These are phyloP conservation scores for Calliopum simillimum DNA, from an alignment of 2,888 invertebrate species.

Conservation along the genomic window DNA sequence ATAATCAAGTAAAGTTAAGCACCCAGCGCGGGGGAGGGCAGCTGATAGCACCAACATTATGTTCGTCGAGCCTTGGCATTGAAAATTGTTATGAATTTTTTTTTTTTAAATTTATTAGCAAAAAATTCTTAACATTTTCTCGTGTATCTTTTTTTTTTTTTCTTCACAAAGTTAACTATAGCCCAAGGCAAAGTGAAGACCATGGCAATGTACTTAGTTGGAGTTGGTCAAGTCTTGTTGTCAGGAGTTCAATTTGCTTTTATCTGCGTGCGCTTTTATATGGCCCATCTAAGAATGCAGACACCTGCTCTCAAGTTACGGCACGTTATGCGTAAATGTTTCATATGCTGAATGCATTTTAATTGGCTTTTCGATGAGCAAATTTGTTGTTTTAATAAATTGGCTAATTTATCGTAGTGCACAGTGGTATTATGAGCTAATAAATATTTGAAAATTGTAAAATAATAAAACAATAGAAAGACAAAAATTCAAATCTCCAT, in stretches of 20 bases:
- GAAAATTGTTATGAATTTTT: neutral
- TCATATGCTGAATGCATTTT: conserved; percentile 25
- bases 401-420: too few relatives aligned
- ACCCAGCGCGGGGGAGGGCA: too few relatives aligned
- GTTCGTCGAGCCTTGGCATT: neutral
- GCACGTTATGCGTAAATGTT: neutral
- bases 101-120: neutral
- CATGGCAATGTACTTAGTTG: too few relatives aligned
- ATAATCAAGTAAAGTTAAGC: conserved; percentile 42
- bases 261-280: too few relatives aligned
- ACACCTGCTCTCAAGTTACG: conserved; percentile 6
- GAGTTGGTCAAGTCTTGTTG: too few relatives aligned
- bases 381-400: neutral
- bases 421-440: too few relatives aligned
- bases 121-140: neutral
- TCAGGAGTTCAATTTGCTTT: too few relatives aligned
- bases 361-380: conserved; percentile 26
- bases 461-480: too few relatives aligned
- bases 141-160: neutral
- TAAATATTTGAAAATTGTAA: too few relatives aligned
- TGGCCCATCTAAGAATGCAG: too few relatives aligned
- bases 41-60: too few relatives aligned
- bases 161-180: conserved; percentile 36
- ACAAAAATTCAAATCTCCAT: too few relatives aligned
- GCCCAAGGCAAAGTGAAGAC: conserved; percentile 22